These are phyloP conservation scores for Pedionomus torquatus DNA, from an alignment of 2,113 vertebrate species.

Conservation along the genomic window DNA sequence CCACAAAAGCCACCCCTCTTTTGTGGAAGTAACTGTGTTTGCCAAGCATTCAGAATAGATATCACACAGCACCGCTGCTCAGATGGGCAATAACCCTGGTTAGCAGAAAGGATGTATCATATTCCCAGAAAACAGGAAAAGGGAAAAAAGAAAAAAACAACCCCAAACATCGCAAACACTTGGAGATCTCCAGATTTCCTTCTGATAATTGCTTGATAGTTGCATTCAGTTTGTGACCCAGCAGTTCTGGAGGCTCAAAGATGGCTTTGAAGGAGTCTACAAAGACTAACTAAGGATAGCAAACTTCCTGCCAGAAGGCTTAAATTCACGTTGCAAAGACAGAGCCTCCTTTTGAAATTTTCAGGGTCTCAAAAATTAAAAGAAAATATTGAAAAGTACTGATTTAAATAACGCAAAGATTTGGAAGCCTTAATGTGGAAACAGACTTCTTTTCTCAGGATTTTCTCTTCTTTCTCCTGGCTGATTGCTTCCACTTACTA, in stretches of 20 bases:
- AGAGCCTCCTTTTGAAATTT: background rate
- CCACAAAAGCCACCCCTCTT: background rate
- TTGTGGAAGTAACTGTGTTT: background rate
- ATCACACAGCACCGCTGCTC: background rate
- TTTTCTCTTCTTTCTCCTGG: background rate
- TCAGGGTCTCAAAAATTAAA: background rate
- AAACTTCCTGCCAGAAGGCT: background rate
- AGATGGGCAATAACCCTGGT: background rate
- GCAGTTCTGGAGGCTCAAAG: background rate
- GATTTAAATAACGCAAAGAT: slow-evolving; percentile 8
- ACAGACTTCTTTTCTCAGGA: too few relatives aligned
- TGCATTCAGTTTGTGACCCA: background rate
- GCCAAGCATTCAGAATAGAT: background rate
- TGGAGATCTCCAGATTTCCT: background rate
- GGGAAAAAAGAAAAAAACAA: too few relatives aligned
- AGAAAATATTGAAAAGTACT: slow-evolving; percentile 27
- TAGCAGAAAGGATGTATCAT: rapidly evolving
- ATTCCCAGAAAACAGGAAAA: background rate
- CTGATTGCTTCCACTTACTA: background rate
- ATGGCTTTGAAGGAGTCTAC: background rate
- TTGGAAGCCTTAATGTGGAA: background rate
- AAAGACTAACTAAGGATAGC: background rate
- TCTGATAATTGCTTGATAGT: background rate
- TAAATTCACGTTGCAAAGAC: background rate
- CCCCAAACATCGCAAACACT: background rate